These are phyloP conservation scores for Brachionus calyciflorus DNA, from an alignment of 1,140 invertebrate species.

Conservation along the genomic window DNA sequence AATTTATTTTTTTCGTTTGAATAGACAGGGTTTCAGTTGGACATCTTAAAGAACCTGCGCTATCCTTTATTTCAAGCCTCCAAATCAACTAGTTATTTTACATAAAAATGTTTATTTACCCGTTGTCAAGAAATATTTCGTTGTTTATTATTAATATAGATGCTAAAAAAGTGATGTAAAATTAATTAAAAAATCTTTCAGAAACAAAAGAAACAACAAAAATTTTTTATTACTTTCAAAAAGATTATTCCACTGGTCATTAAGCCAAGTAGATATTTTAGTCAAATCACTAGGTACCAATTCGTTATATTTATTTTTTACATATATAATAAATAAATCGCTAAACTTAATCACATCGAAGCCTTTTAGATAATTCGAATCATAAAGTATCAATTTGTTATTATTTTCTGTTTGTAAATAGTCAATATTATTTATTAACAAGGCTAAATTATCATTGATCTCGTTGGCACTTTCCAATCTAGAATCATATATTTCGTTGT, in stretches of 20 bases:
- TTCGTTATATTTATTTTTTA: background rate
- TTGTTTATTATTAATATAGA: constrained; percentile 3
- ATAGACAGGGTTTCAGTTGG: no score
- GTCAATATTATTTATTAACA: background rate
- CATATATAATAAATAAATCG: constrained; percentile 15
- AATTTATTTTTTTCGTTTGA: no score
- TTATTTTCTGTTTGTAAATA: background rate
- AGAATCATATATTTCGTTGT: constrained; percentile 17
- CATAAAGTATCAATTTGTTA: background rate
- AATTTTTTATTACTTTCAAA: background rate
- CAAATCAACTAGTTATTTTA: background rate
- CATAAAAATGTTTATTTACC: background rate
- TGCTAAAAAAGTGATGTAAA: background rate
- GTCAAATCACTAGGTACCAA: background rate
- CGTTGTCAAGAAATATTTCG: background rate
- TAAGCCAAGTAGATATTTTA: constrained; percentile 22
- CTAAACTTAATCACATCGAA: background rate
- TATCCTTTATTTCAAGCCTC: no score
- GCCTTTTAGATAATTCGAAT: background rate
- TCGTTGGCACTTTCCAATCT: background rate
- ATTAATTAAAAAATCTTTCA: background rate
- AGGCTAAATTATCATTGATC: background rate
- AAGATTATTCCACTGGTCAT: background rate
- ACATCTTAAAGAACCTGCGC: no score
- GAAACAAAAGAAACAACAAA: background rate